Conservation (phyloP, 1,140 invertebrate genomes). For the Hycleus cichorii region DNA sequence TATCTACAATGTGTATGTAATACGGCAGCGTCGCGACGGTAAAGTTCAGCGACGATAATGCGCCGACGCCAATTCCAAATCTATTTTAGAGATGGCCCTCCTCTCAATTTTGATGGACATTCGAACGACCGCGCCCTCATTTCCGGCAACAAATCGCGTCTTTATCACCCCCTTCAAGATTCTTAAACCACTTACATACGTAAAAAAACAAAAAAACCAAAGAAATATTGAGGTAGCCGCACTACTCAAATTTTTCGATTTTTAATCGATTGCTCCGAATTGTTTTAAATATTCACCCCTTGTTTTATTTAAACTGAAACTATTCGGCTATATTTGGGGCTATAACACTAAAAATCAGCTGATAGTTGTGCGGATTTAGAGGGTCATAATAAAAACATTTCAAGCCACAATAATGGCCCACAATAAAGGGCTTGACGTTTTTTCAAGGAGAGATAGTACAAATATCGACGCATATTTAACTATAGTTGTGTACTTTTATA, state of each 20-base stretch:
- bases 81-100: conserved; percentile 37
- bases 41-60: conserved; percentile 20
- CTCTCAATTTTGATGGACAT: conserved; percentile 43
- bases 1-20: neutral
- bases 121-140: conserved; percentile 39
- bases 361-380: conserved; percentile 21
- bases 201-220: neutral
- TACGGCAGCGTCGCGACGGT: conserved; percentile 31
- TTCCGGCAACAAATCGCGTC: conserved; percentile 37
- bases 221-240: no score
- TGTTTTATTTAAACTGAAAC: no score
- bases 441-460: conserved; percentile 5
- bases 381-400: conserved; percentile 28
- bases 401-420: conserved; percentile 21
- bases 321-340: no score
- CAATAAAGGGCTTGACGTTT: conserved; percentile 25
- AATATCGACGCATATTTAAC: neutral
- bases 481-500: no score
- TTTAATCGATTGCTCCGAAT: no score
- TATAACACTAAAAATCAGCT: conserved; percentile 27
- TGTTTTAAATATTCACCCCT: no score
- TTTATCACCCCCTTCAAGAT: conserved; percentile 25
- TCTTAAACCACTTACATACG: neutral
- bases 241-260: no score
- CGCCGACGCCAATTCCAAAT: conserved; percentile 31